Base-by-base conservation (phyloP, 2,797 vertebrate species). In the Denticeps clupeoides region DNA sequence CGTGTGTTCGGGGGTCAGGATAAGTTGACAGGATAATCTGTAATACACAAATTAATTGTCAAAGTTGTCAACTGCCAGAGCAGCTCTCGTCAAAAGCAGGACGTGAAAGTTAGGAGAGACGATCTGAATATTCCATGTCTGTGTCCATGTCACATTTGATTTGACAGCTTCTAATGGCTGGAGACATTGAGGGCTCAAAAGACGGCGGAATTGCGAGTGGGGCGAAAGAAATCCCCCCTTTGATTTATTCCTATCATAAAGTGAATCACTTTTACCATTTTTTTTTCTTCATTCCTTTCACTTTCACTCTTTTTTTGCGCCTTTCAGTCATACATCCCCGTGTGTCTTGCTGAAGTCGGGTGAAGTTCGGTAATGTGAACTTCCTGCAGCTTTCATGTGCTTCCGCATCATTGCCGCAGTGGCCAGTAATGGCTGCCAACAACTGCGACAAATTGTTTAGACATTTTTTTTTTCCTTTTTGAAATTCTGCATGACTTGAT, bases 1-100 rank as follows among this genome's bases (percentile, higher is more conserved):
- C 23, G 32, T 53, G 33, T 26, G 18, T 28, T 37, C 24, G 26
- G 11, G 52, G 67, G 68, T 75, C 65, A 67, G 66, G 47, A 10
- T 29, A n/a, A 67, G 57, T 64, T 74, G 68, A 68, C 72, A 60
- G 70, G 58, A 68, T 79, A 67, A 79, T 81, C 69, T 77, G 71
- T 72, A 63, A 56, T 56, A 77, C 70, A 75, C 65, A 79, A 75
- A 78, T 79, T 77, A 80, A 79, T 78, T 76, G 76, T 79, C 74
- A 66, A 64, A 69, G 62, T 67, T 71, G 65, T 77, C 74, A 75
- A 60, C 40, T 47, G 53, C 35, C 41, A 60, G 53, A 63, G 64
- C 65, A 51, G 47, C 52, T 29, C 49, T 41, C 21, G 44, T 54
- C 49, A 47, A 69, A n/a, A 42, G 53, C 64, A 61, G 55, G 52